Base-by-base conservation (phyloP, 2,113 vertebrate species). In the Hoplias malabaricus region DNA sequence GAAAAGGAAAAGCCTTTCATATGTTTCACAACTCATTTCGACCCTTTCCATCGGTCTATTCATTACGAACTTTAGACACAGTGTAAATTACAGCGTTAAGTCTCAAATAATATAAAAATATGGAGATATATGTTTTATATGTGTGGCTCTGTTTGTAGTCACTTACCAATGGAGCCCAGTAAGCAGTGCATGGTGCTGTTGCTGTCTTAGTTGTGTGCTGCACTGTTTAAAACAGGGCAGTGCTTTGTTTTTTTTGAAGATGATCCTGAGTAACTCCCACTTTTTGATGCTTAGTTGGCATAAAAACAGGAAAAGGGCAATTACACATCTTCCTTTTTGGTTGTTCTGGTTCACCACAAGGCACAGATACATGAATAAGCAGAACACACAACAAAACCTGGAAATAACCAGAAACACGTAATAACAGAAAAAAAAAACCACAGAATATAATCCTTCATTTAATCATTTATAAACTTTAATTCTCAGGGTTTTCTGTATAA, bases 101-200 rank as follows among this genome's bases (percentile, higher is more conserved):
- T n/a, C n/a, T n/a, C n/a, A n/a, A n/a, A n/a, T n/a, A n/a, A n/a
- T n/a, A n/a, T n/a, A n/a, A n/a, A n/a, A n/a, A n/a, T n/a, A n/a
- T 5, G 2, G 9, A 43, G 6, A 40, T 72, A 31, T 40, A 21
- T 1, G 12, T 23, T 5, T 1, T 40, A 2, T n/a, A 27, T 8
- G 12, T 1, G 5, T 29, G 6, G 0, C 4, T 11, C 16, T 48
- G 2, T 0, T 1, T n/a, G 71, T 27, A 48, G 57, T 69, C 80
- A 87, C 90, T 90, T 79, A 92, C 91, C 83, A 0, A 88, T 61
- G 3, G 88, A 61, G 21, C 2, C 72, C 29, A 80, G 27, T 3
- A 84, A 9, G 1, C 11, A 4, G 23, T 86, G 61, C 90, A 91
- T 91, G 19, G 21, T 81, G 31, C 9, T 9, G 0, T 9, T 3